Base-by-base conservation (phyloP, 1,140 invertebrate genomes). In the Dryas iulia region DNA sequence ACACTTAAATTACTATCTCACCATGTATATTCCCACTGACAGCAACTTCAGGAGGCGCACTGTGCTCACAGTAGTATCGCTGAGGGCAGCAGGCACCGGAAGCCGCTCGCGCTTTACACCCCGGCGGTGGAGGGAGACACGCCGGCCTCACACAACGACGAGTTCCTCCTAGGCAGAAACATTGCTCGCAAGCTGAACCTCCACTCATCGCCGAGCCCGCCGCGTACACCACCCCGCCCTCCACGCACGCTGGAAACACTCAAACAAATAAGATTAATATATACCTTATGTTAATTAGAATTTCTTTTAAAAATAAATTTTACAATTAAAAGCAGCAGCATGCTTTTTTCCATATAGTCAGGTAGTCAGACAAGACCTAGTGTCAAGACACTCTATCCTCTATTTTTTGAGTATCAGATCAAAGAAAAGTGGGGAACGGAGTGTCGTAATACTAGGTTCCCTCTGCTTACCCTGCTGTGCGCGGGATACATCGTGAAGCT, bases 131-230 rank as follows among this genome's bases (percentile, higher is more conserved):
- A n/a, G 97, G 91, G 66, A 97, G 90, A 87, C 97, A 98, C 79
- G 95, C 94, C 0, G 97, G 97, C 71, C 94, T 93, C 24, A 97
- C 95, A 84, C 97, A 98, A 73, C 94, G 95, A 77, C 96, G 94
- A 59, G 93, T 91, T 5, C 96, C 96, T 64, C 91, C 90, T 64
- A 97, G 95, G 81, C 97, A 98, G 89, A 97, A 98, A 88, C 97
- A 98, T 82, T 97, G 97, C 87, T 97, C 95, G 89, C 97, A 98
- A 4, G 94, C 93, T 58, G 94, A 94, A 10, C 94, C 95, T 2
- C 95, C 95, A 65, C 94, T 92, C 95, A 98, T 96, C 0, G 97
- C 97, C 2, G 97, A 97, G 0, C 97, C 97, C 33, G 96, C 95
- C 8, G 94, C 95, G 85, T 96, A 97, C 63, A 95, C 89, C n/a